Conservation (phyloP, 2,888 invertebrate species). For the Troides aeacus region DNA sequence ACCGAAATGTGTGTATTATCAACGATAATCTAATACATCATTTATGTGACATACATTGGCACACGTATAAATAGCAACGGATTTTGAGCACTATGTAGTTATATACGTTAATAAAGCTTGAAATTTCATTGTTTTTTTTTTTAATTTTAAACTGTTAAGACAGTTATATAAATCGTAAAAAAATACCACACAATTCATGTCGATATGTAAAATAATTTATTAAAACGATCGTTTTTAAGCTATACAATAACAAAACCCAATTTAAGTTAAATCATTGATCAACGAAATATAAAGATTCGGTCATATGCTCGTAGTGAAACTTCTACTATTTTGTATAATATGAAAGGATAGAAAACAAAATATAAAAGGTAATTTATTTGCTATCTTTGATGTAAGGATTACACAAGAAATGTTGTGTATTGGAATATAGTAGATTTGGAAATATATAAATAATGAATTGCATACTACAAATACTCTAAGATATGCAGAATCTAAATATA, state of each 20-base stretch:
- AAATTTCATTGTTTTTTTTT: conserved; percentile 16
- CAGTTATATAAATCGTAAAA: background rate
- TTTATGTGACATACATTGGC: conserved; percentile 24
- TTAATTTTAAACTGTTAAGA: background rate
- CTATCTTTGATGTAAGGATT: no score
- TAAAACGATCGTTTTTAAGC: background rate
- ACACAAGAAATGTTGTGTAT: no score
- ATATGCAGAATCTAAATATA: no score
- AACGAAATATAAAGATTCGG: background rate
- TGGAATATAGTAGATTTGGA: no score
- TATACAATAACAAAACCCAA: conserved; percentile 12
- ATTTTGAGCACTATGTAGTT: conserved; percentile 20
- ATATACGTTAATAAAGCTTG: conserved; percentile 21
- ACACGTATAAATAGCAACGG: conserved; percentile 24
- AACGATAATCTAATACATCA: conserved; percentile 11
- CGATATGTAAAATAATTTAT: conserved; percentile 24
- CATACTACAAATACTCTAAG: no score
- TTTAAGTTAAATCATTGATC: background rate
- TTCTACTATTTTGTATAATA: background rate
- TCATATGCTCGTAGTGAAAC: conserved; percentile 5
- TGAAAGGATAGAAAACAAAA: background rate
- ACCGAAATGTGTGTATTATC: background rate
- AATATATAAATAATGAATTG: no score
- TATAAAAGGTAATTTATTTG: background rate
- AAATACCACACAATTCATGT: conserved; percentile 10